phyloP scores from a whole-genome alignment of 2,113 vertebrate genomes.

The Motacilla tschutschensis region DNA sequence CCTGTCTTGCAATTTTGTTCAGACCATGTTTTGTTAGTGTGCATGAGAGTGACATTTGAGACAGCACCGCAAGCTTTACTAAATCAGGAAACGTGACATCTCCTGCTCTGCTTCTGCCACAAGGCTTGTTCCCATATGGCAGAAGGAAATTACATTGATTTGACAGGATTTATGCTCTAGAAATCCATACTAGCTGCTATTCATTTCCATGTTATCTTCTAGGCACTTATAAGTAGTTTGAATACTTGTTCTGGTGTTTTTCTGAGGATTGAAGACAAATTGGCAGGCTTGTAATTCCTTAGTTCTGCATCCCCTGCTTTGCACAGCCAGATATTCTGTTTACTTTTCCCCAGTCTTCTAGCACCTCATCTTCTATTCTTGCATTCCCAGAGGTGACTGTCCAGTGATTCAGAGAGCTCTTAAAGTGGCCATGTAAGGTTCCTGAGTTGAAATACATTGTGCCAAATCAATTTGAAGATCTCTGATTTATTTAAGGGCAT shows the following conservation, averaged over 20 bases:
- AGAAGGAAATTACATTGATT: slow-evolving; percentile 30
- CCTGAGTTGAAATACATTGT: background rate
- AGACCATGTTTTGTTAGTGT: background rate
- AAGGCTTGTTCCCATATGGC: background rate
- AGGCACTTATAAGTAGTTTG: slow-evolving; percentile 4
- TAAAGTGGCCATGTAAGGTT: background rate
- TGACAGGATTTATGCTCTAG: slow-evolving; percentile 27
- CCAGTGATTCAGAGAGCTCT: background rate
- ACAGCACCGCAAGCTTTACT: slow-evolving; percentile 1
- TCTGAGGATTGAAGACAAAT: background rate
- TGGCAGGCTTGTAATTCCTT: background rate
- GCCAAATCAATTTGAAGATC: background rate
- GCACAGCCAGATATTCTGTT: background rate
- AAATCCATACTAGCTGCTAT: slow-evolving; percentile 8
- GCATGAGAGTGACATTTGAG: background rate
- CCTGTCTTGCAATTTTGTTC: background rate
- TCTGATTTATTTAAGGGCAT: background rate
- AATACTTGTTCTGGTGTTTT: slow-evolving; percentile 5
- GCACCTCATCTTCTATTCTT: background rate
- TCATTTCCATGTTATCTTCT: slow-evolving; percentile 25
- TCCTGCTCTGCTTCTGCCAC: background rate
- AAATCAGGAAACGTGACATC: background rate
- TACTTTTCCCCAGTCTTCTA: background rate
- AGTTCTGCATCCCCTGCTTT: background rate
- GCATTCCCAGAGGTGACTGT: background rate